Evolutionary conservation across 1,140 invertebrate species (phyloP).

Genomic region (Portunus trituberculatus): DNA sequence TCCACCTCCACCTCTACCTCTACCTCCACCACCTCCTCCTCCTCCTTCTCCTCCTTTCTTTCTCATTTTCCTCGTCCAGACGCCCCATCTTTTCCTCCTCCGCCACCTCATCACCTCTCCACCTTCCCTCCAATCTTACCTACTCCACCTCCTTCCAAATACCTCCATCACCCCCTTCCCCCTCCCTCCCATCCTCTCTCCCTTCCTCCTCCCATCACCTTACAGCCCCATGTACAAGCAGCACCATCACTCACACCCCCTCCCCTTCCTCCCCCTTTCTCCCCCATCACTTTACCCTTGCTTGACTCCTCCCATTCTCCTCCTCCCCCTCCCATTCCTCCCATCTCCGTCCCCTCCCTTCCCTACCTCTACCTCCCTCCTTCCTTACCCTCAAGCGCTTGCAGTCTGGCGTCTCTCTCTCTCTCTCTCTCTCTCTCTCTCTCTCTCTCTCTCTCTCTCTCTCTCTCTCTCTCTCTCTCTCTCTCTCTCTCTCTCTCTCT

Average conservation of each 20-base stretch:
- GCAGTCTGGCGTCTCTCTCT: constrained; percentile 17
- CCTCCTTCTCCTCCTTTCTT: not conserved
- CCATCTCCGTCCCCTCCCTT: not conserved
- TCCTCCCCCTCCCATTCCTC: not conserved
- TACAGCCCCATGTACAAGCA: not conserved
- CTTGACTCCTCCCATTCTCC: not conserved
- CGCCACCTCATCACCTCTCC: constrained; percentile 13
- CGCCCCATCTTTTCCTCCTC: constrained; percentile 3
- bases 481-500: not conserved
- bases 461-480: constrained; percentile 20
- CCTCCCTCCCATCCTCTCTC: not conserved
- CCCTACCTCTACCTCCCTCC: not conserved
- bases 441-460: constrained; percentile 20
- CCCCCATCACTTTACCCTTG: not conserved
- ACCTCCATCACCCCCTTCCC: not conserved
- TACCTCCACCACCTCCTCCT: not conserved
- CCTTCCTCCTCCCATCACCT: constrained; percentile 20
- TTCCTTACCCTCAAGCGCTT: constrained; percentile 26
- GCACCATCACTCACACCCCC: constrained; percentile 21
- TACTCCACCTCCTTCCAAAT: not conserved
- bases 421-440: constrained; percentile 20
- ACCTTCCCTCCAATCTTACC: constrained; percentile 41
- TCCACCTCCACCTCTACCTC: not conserved
- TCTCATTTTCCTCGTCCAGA: not conserved
- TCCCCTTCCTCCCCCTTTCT: not conserved